Percentiles rank a stretch among this genome's conserved stretches.
phyloP scores from a whole-genome alignment of 2,113 vertebrate species.

The Eretmodus cyanostictus region DNA sequence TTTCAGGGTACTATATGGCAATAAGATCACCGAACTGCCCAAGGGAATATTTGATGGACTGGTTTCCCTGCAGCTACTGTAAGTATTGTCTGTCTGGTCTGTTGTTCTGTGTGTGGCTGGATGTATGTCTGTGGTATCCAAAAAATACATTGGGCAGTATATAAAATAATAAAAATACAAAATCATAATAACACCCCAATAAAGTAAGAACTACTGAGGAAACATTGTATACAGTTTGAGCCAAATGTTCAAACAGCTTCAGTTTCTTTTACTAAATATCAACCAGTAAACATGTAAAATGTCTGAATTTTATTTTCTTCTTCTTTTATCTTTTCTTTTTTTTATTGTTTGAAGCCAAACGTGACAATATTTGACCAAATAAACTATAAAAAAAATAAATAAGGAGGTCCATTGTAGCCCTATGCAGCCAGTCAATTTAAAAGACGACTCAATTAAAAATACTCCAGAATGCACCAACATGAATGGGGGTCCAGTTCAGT shows the following conservation, averaged over 20 bases:
- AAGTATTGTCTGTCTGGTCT: conserved; percentile 69
- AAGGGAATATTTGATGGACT: conserved; percentile 96
- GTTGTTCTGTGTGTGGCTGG: not conserved
- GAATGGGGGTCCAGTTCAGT: not conserved
- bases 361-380: not conserved
- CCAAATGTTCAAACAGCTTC: not conserved
- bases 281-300: not conserved
- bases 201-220: not conserved
- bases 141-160: not conserved
- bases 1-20: conserved; percentile 92
- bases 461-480: not conserved
- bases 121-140: not conserved
- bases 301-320: not conserved
- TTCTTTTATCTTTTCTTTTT: not conserved
- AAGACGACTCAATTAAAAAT: not conserved
- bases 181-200: not conserved
- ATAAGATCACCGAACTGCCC: conserved; percentile 96
- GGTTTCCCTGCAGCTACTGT: conserved; percentile 94
- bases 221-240: not conserved
- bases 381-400: not conserved
- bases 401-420: not conserved
- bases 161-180: not conserved
- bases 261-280: not conserved
- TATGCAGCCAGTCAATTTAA: not conserved
- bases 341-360: not conserved